phyloP scores from a whole-genome alignment of 2,113 vertebrate genomes.

The Eidolon helvum region DNA sequence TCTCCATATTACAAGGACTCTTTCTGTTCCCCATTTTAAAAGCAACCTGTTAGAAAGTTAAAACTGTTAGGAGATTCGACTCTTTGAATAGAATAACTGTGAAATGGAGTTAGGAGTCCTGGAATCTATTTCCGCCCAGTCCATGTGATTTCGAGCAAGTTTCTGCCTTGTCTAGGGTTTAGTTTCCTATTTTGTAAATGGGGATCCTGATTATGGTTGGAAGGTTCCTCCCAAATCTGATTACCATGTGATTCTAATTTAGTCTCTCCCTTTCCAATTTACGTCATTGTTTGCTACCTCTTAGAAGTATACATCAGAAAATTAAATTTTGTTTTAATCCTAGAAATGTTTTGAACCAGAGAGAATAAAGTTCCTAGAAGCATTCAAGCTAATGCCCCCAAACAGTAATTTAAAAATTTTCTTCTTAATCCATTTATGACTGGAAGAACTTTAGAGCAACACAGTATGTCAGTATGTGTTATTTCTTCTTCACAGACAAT shows the following conservation, averaged over 20 bases:
- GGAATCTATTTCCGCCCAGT: not conserved
- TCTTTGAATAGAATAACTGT: not conserved
- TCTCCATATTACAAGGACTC: not conserved
- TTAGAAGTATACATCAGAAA: not conserved
- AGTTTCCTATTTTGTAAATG: not conserved
- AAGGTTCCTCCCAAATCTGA: not conserved
- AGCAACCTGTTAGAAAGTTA: not conserved
- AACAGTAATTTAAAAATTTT: not conserved
- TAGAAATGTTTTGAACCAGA: not conserved
- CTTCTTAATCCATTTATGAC: not conserved
- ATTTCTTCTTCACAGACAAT: not conserved
- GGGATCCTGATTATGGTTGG: not conserved
- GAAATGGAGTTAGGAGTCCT: not conserved
- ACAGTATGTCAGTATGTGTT: not conserved
- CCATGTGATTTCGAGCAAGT: not conserved
- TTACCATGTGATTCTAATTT: not conserved
- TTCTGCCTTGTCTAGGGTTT: not conserved
- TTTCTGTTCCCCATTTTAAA: not conserved
- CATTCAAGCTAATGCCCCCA: not conserved
- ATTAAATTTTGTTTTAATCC: constrained; percentile 25
- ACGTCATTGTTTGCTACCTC: not conserved
- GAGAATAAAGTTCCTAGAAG: not conserved
- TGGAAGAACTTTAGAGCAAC: not conserved
- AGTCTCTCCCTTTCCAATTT: not conserved
- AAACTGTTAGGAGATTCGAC: not conserved